Conservation (phyloP, 2,888 invertebrate genomes). For the Mythimna loreyi region DNA sequence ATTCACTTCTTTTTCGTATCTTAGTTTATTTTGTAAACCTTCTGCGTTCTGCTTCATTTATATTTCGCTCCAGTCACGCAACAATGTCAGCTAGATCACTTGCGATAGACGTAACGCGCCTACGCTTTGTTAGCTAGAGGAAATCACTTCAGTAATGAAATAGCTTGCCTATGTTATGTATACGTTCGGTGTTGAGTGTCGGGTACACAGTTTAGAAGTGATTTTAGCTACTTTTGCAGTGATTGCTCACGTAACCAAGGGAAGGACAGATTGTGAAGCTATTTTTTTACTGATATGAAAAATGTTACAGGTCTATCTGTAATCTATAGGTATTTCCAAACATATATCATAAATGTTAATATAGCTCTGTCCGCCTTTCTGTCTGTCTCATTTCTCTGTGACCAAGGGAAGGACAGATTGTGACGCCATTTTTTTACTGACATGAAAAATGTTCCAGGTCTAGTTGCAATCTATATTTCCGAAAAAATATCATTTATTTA, state of each 20-base stretch:
- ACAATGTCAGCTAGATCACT: constrained; percentile 70
- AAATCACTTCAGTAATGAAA: constrained; percentile 82
- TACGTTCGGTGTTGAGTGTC: constrained; percentile 23
- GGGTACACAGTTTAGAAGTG: constrained; percentile 40
- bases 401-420: background rate
- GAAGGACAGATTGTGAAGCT: background rate
- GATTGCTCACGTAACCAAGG: background rate
- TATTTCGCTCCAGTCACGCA: constrained; percentile 72
- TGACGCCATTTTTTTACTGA: background rate
- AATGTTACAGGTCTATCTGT: too few relatives aligned
- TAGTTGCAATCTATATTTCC: too few relatives aligned
- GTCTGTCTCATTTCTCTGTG: too few relatives aligned
- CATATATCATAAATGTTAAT: too few relatives aligned
- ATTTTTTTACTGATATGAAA: background rate
- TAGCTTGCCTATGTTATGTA: constrained; percentile 56
- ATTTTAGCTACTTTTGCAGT: constrained; percentile 2
- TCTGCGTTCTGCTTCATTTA: constrained; percentile 18
- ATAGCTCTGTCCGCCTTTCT: too few relatives aligned
- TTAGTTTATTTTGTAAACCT: background rate
- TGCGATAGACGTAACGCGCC: constrained; percentile 74
- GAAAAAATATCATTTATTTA: too few relatives aligned
- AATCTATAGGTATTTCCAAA: too few relatives aligned
- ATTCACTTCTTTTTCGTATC: background rate
- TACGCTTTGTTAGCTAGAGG: constrained; percentile 77
- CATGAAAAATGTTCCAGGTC: too few relatives aligned